Evolutionary conservation across 2,113 vertebrate genomes (phyloP).

Genomic region (Hepsetus odoe): DNA sequence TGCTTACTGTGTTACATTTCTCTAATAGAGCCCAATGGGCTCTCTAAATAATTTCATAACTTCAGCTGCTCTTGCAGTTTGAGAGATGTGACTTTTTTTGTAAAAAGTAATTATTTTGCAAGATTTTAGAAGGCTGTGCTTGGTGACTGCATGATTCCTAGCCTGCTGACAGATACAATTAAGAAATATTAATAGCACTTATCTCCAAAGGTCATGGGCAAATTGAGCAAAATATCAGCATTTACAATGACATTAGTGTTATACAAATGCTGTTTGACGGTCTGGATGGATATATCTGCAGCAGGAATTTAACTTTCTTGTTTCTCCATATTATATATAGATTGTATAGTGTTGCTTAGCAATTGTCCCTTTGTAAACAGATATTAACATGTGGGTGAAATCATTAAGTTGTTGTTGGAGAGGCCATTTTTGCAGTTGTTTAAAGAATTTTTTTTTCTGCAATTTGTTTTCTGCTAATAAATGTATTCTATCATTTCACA

Average conservation of each 20-base stretch:
- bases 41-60: constrained; percentile 28
- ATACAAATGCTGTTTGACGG: constrained; percentile 25
- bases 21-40: constrained; percentile 26
- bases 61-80: neutral
- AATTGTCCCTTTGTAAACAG: neutral
- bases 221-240: constrained; percentile 47
- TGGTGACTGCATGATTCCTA: neutral
- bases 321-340: constrained; percentile 11
- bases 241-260: constrained; percentile 45
- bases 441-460: neutral
- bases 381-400: constrained; percentile 3
- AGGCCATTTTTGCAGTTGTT: neutral
- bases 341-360: no score
- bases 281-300: neutral
- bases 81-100: neutral
- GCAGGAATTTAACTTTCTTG: constrained; percentile 16
- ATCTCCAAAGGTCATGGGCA: constrained; percentile 46
- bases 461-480: neutral
- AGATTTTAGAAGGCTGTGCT: neutral
- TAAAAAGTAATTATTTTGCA: constrained; percentile 2
- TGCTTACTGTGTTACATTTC: constrained; percentile 6
- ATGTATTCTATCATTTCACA: constrained; percentile 27
- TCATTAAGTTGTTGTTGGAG: neutral
- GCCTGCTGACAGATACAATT: constrained; percentile 22
- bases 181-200: constrained; percentile 43